phyloP scores from a whole-genome alignment of 2,888 invertebrate genomes.

The Dascillus cervinus region DNA sequence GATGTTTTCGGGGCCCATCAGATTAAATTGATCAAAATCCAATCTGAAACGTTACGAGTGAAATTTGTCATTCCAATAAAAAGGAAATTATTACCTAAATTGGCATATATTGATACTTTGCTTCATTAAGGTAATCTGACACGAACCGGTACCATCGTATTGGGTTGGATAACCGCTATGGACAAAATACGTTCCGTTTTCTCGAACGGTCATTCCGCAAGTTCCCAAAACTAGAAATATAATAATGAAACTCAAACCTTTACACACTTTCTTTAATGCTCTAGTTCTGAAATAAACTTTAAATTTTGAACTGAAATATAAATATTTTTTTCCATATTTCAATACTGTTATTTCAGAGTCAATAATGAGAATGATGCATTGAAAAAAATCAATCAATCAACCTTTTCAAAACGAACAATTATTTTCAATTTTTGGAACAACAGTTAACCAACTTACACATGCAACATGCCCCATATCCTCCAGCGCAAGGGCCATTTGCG shows the following conservation, averaged over 20 bases:
- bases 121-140: conserved; percentile 75
- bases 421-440: no score
- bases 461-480: conserved; percentile 69
- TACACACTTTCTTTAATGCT: no score
- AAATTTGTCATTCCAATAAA: conserved; percentile 2
- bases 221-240: conserved; percentile 59
- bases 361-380: neutral
- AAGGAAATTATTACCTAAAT: conserved; percentile 52
- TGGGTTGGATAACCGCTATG: conserved; percentile 71
- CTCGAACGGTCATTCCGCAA: conserved; percentile 68
- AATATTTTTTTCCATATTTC: neutral
- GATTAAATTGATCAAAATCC: conserved; percentile 70
- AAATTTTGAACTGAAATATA: conserved; percentile 3
- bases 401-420: no score
- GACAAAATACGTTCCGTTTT: conserved; percentile 83
- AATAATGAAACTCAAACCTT: no score
- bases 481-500: conserved; percentile 71
- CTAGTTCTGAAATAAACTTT: no score
- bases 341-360: no score
- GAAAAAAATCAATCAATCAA: neutral
- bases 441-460: no score
- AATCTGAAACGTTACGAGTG: conserved; percentile 45
- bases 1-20: conserved; percentile 66
- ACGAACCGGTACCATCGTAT: conserved; percentile 74
- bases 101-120: conserved; percentile 74